A percentile compares a stretch with the other conserved stretches of the same genome.
Evolutionary conservation across 2,888 invertebrate species (phyloP).

Genomic region (Molanna angustata): DNA sequence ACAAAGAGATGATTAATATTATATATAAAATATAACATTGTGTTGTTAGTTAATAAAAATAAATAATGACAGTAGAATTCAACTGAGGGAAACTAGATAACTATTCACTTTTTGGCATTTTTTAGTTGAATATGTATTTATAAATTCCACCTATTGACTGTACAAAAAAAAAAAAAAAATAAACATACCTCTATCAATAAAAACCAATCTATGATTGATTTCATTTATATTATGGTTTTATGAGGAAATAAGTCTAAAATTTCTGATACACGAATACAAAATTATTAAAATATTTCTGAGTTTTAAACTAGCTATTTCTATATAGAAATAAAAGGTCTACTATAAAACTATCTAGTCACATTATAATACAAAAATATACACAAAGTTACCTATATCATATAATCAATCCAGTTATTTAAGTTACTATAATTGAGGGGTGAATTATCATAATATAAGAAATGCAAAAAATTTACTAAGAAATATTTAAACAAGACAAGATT

Average conservation of each 20-base stretch:
- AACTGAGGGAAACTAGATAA: constrained; percentile 30
- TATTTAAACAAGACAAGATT: too few species aligned
- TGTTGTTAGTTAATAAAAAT: too few species aligned
- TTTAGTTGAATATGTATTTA: background rate
- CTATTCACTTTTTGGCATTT: constrained; percentile 18
- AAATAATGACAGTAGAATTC: background rate
- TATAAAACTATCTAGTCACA: background rate
- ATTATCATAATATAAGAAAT: too few species aligned
- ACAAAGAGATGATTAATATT: too few species aligned
- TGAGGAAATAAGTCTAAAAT: background rate
- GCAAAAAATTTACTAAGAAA: too few species aligned
- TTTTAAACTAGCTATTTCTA: background rate
- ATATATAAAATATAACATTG: too few species aligned
- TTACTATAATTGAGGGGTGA: too few species aligned
- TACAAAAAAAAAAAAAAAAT: too few species aligned
- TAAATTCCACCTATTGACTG: too few species aligned
- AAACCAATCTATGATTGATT: background rate
- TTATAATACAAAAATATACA: too few species aligned
- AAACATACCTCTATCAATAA: background rate
- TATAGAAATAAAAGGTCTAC: background rate
- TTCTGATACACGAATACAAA: background rate
- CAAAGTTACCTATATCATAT: too few species aligned
- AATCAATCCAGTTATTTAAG: too few species aligned
- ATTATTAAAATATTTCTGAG: background rate
- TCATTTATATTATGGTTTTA: background rate